Evolutionary conservation across 2,797 vertebrate genomes (phyloP).

Genomic region (Sebastes kiyomatsui): DNA sequence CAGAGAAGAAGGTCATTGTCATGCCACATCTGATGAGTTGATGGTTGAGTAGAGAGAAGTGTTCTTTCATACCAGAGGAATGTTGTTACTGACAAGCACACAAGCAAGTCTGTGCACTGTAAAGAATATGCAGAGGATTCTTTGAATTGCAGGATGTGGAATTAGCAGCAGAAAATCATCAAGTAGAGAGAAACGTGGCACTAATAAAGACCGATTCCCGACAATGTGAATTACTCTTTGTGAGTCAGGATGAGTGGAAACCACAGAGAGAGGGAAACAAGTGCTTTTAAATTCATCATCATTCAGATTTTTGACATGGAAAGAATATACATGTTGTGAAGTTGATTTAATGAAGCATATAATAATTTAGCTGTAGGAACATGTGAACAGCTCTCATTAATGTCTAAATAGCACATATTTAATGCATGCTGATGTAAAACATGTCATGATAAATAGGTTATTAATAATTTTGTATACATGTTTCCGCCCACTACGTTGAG

Average conservation of each 20-base stretch:
- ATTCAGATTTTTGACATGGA: not conserved
- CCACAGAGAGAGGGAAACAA: not conserved
- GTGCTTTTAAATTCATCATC: not conserved
- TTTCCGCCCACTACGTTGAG: not conserved
- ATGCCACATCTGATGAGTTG: slow-evolving; percentile 22
- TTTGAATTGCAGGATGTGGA: slow-evolving; percentile 12
- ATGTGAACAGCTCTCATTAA: not conserved
- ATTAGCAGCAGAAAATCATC: slow-evolving; percentile 9
- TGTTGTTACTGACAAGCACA: slow-evolving; percentile 16
- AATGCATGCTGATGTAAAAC: not conserved
- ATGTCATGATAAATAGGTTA: not conserved
- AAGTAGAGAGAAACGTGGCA: not conserved
- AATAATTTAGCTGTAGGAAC: not conserved
- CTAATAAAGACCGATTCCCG: not conserved
- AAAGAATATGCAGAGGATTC: slow-evolving; percentile 18
- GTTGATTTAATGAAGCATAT: not conserved
- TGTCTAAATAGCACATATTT: not conserved
- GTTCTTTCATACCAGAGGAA: slow-evolving; percentile 36
- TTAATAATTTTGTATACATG: not conserved
- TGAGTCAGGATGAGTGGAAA: not conserved
- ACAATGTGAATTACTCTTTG: not conserved
- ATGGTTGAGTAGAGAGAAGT: slow-evolving; percentile 30
- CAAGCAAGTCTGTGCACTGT: slow-evolving; percentile 12
- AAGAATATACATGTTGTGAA: not conserved
- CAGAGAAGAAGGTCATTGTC: slow-evolving; percentile 47